phyloP scores from a whole-genome alignment of 2,888 invertebrate species.

The Leptopilina myrica region DNA sequence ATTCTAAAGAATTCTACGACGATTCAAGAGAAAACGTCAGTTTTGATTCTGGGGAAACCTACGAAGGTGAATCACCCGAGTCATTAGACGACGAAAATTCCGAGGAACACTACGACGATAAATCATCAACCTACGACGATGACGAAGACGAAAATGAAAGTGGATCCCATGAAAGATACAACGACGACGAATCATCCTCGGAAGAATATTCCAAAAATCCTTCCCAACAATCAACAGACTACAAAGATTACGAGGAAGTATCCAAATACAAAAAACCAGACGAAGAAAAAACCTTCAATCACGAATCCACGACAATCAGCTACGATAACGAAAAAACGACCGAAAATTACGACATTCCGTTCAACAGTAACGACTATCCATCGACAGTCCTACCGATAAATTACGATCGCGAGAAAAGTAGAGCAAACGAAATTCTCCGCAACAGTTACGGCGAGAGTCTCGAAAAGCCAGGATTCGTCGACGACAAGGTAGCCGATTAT shows the following conservation, averaged over 20 bases:
- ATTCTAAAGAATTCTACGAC: not conserved
- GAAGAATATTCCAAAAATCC: slow-evolving; percentile 29
- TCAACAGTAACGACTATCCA: not conserved
- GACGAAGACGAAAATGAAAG: slow-evolving; percentile 41
- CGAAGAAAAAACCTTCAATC: not conserved
- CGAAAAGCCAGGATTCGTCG: slow-evolving; percentile 63
- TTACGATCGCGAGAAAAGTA: slow-evolving; percentile 51
- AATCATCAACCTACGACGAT: slow-evolving; percentile 25
- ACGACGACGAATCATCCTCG: slow-evolving; percentile 40
- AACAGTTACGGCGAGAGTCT: slow-evolving; percentile 72
- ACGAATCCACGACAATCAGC: not conserved
- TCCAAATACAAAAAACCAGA: not conserved
- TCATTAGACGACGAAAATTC: not conserved
- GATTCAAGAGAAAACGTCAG: no score
- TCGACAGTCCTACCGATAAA: slow-evolving; percentile 47
- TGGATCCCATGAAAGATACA: slow-evolving; percentile 49
- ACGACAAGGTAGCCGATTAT: slow-evolving; percentile 68
- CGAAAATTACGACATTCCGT: not conserved
- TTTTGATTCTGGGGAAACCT: no score
- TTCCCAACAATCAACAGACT: not conserved
- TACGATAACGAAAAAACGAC: not conserved
- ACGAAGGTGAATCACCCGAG: no score
- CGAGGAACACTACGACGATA: not conserved
- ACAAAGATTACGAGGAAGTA: slow-evolving; percentile 11
- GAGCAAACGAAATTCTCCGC: slow-evolving; percentile 59